Evolutionary conservation across 1,140 invertebrate genomes (phyloP), one percentile per base, ranked within the genome.

Genomic region (Drosophila punjabiensis): DNA sequence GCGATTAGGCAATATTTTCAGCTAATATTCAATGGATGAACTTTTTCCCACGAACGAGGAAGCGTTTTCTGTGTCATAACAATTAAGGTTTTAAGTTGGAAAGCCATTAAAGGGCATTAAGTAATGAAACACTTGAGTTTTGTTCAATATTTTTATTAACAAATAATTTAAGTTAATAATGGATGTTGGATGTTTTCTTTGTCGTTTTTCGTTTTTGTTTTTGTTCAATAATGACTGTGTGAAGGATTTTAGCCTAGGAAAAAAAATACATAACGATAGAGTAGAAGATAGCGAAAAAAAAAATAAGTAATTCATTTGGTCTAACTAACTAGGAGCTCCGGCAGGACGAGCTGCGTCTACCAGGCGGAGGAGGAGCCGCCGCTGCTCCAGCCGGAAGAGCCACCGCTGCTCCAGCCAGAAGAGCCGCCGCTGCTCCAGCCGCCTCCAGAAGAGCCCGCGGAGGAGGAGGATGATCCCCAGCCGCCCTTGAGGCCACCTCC

Each of bases 281-380:
- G 30, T 74, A 74, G 68, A 52, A 0, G 67, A 74, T 74, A 53
- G 70, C 14, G 35, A 45, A 66, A 32, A 48, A 67, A 52, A 77
- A 74, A 85, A 82, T 61, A 65, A 58, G 18, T 45, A 81, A 85
- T 85, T 89, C 53, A 85, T 89, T 89, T 90, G 82, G 87, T 86
- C 86, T 90, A 90, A 76, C 86, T 90, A 90, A 82, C 59, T 62
- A 79, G 45, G 61, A 7, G 55, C 14, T 24, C 24, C 37, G 50
- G 16, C 30, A 20, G 41, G 33, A n/a, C 4, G 37, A 11, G 18
- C 9, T 35, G 41, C 33, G n/a, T 55, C 65, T 86, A 90, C 86
- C 86, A 90, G 60, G 86, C 85, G 14, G 79, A 65, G 16, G 65
- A 47, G 5, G 48, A 14, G 13, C 67, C 68, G 9, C 64, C 75